Evolutionary conservation across 2,113 vertebrate species (phyloP).

Genomic region (Arizona elegans): DNA sequence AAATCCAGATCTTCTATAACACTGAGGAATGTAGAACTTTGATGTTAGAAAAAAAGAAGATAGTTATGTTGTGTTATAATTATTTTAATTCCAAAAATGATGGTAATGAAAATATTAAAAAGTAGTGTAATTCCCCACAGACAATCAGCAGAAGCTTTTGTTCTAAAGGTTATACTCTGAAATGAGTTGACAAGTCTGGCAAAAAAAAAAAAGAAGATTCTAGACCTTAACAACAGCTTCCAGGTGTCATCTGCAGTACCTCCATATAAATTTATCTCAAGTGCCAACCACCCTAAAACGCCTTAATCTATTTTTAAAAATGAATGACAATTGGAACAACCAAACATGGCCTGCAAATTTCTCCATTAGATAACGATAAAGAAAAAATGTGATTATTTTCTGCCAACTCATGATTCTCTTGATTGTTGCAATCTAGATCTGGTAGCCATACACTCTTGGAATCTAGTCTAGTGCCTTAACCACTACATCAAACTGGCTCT

Average conservation of each 20-base stretch:
- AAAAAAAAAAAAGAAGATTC: background rate
- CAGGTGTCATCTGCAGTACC: background rate
- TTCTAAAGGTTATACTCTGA: background rate
- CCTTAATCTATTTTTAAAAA: background rate
- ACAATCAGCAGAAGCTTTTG: background rate
- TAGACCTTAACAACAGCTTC: background rate
- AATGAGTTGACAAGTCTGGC: background rate
- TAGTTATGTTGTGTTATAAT: background rate
- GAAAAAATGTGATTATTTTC: background rate
- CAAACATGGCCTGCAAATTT: background rate
- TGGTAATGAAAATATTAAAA: background rate
- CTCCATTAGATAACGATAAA: background rate
- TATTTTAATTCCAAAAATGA: background rate
- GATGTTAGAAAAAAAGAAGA: background rate
- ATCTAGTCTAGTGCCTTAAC: background rate
- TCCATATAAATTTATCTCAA: background rate
- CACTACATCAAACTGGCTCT: background rate
- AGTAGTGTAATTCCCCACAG: background rate
- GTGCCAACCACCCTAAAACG: background rate
- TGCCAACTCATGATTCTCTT: background rate
- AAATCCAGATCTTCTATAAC: background rate
- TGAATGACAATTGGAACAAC: background rate
- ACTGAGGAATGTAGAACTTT: background rate
- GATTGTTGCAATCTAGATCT: background rate
- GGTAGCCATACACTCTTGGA: background rate